phyloP scores from a whole-genome alignment of 2,113 vertebrate genomes.

The Rhinoptilus africanus region DNA sequence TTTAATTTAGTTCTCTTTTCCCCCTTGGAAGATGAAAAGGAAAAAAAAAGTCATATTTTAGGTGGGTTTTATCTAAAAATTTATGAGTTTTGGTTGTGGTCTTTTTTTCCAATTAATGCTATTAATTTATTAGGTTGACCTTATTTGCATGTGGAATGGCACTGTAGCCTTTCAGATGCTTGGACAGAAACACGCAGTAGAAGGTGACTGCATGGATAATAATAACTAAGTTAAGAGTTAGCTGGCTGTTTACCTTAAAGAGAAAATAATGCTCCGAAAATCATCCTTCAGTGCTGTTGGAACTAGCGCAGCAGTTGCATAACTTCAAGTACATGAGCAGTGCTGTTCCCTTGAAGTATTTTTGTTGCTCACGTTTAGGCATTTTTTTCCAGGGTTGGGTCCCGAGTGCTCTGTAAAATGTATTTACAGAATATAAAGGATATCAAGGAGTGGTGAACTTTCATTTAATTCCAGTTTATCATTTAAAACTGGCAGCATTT shows the following conservation, averaged over 20 bases:
- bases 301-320: neutral
- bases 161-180: neutral
- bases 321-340: neutral
- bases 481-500: neutral
- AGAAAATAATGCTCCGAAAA: neutral
- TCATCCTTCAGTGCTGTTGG: neutral
- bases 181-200: neutral
- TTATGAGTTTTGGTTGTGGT: neutral
- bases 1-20: constrained; percentile 55
- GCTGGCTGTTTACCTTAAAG: neutral
- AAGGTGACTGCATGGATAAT: neutral
- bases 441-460: neutral
- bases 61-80: neutral
- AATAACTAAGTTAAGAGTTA: neutral
- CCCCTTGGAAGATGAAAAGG: constrained; percentile 23
- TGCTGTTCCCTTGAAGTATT: neutral
- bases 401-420: neutral
- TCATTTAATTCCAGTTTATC: neutral
- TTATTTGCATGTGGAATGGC: neutral
- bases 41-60: constrained; percentile 7
- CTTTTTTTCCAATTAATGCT: neutral
- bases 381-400: neutral
- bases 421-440: neutral
- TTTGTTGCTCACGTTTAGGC: neutral
- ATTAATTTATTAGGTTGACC: neutral